Base-by-base conservation (phyloP, 2,888 invertebrate genomes). In the Thera britannica region DNA sequence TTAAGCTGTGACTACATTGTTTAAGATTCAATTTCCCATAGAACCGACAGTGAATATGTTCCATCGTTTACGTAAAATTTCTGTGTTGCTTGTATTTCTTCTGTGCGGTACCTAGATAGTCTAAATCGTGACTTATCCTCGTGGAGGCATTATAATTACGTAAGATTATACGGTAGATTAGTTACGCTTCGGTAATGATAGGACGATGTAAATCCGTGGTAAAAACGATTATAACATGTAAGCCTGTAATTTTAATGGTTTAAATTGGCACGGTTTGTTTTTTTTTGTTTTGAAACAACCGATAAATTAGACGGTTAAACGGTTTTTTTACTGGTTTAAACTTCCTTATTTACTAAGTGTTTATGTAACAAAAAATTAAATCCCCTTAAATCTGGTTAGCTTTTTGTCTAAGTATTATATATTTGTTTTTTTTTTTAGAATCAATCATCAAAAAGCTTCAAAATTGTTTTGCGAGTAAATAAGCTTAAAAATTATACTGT, bases 101-200 rank as follows among this genome's bases (percentile, higher is more conserved):
- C 61, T 62, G 35, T 44, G 48, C 54, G 35, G 44, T 56, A 81
- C 78, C 82, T 81, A 87, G 90, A 92, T 90, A 91, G 87, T 83
- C 86, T 77, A 84, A 88, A 84, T 92, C 93, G 93, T 92, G 92
- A 92, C 92, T 89, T 89, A 88, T 86, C 87, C 90, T 86, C 86
- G 85, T 79, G 68, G 77, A 78, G 81, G 82, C 86, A 89, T 92
- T 93, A 92, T 93, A 92, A 93, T 93, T 93, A 92, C 90, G 84
- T 82, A 76, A 89, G 91, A 91, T 91, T 88, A 90, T 84, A 85
- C 76, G 77, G 73, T 74, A 77, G 87, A 89, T 89, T 86, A 83
- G 83, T 79, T 82, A 79, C 80, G 82, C 84, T 79, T 79, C 82
- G 78, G 85, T 90, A 90, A 90, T 89, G 83, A 86, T 87, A 86